Evolutionary conservation across 2,113 vertebrate species (phyloP).

Genomic region (Circaetus cinerascens): DNA sequence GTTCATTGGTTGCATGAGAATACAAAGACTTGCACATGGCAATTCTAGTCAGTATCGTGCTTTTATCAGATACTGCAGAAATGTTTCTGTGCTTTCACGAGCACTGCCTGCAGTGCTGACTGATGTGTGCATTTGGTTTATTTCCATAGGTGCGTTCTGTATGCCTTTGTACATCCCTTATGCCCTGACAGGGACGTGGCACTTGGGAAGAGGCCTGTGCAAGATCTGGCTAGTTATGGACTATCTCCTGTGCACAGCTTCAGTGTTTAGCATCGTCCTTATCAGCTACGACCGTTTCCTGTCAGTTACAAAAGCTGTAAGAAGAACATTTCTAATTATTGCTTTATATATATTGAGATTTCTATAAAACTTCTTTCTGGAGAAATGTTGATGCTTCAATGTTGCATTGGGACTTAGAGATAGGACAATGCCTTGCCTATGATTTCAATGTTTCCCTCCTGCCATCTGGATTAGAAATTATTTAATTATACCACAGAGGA

Average conservation of each 20-base stretch:
- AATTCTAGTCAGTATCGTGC: not conserved
- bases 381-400: not conserved
- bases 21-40: not conserved
- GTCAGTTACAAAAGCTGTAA: conserved; percentile 90
- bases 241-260: conserved; percentile 86
- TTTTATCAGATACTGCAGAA: not conserved
- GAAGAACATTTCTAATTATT: conserved; percentile 47
- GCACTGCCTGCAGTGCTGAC: not conserved
- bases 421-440: not conserved
- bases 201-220: conserved; percentile 77
- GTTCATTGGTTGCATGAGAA: not conserved
- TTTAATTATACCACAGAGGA: not conserved
- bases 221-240: conserved; percentile 84
- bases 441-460: not conserved
- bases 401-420: not conserved
- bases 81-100: not conserved
- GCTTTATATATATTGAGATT: not conserved
- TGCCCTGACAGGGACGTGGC: conserved; percentile 74
- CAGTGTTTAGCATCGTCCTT: conserved; percentile 88
- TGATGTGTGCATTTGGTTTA: not conserved
- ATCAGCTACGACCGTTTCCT: conserved; percentile 92
- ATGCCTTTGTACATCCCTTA: conserved; percentile 88
- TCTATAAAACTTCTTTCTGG: not conserved
- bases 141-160: conserved; percentile 78
- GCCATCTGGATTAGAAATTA: not conserved